phyloP scores from a whole-genome alignment of 2,888 invertebrate genomes.

The Synergus japonicus region DNA sequence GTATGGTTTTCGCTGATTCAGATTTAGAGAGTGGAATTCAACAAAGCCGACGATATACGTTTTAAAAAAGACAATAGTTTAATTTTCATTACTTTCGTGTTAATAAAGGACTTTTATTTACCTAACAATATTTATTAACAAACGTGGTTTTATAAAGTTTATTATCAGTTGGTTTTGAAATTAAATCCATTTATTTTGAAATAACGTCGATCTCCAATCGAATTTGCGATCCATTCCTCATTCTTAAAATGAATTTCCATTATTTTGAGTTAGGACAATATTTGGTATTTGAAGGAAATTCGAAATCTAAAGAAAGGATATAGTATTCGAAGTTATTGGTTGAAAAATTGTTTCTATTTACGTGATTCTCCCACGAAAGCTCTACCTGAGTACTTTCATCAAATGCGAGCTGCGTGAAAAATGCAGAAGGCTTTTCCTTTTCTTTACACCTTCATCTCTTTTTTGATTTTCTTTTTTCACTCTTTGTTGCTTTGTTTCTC shows the following conservation, averaged over 20 bases:
- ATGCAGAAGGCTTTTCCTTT: conserved; percentile 18
- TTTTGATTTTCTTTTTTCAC: neutral
- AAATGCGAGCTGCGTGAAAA: conserved; percentile 34
- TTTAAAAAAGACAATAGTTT: neutral
- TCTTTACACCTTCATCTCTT: conserved; percentile 13
- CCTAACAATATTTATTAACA: neutral
- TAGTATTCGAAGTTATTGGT: conserved; percentile 21
- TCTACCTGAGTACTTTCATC: neutral
- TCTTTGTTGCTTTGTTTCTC: neutral
- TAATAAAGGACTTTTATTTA: neutral
- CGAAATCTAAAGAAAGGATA: neutral
- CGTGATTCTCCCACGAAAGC: conserved; percentile 22
- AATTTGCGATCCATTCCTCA: neutral
- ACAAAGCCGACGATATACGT: neutral
- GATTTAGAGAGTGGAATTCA: too few species aligned
- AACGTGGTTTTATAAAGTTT: neutral
- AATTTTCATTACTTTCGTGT: neutral
- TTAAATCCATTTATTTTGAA: too few species aligned
- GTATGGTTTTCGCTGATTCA: too few species aligned
- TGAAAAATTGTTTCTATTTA: conserved; percentile 31
- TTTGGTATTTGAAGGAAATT: conserved; percentile 25
- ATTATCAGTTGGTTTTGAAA: neutral
- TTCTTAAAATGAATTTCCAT: conserved; percentile 27
- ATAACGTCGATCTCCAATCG: neutral
- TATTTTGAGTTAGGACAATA: neutral